Conservation (phyloP, 2,797 vertebrate species). For the Argya squamiceps region DNA sequence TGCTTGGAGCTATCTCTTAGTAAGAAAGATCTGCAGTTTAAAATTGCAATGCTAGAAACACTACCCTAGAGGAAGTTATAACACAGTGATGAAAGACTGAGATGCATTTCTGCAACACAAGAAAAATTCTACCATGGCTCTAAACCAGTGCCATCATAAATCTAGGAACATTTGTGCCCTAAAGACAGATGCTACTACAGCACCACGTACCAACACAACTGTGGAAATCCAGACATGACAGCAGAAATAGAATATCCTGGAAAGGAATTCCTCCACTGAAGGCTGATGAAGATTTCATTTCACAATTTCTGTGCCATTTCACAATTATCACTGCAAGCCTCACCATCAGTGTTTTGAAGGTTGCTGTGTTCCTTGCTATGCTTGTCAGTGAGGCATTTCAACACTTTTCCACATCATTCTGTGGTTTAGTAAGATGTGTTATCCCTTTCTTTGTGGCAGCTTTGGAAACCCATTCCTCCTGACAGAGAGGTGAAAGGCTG, state of each 20-base stretch:
- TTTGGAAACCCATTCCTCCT: neutral
- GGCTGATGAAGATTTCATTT: neutral
- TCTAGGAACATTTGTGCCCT: neutral
- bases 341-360: neutral
- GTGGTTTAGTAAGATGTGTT: neutral
- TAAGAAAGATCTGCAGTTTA: conserved; percentile 1
- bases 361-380: neutral
- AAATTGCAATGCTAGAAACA: conserved; percentile 7
- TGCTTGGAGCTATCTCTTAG: conserved; percentile 35
- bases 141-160: neutral
- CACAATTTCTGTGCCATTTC: neutral
- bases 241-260: neutral
- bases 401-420: neutral
- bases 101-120: conserved; percentile 15
- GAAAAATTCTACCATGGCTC: conserved; percentile 10
- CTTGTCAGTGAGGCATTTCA: neutral
- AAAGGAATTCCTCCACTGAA: neutral
- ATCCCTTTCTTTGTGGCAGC: neutral
- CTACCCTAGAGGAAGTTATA: conserved; percentile 24
- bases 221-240: neutral
- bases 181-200: neutral
- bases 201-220: neutral
- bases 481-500: neutral
- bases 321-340: neutral
- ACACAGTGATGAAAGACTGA: neutral